Conservation (phyloP, 2,113 vertebrate genomes). For the Crocuta crocuta region DNA sequence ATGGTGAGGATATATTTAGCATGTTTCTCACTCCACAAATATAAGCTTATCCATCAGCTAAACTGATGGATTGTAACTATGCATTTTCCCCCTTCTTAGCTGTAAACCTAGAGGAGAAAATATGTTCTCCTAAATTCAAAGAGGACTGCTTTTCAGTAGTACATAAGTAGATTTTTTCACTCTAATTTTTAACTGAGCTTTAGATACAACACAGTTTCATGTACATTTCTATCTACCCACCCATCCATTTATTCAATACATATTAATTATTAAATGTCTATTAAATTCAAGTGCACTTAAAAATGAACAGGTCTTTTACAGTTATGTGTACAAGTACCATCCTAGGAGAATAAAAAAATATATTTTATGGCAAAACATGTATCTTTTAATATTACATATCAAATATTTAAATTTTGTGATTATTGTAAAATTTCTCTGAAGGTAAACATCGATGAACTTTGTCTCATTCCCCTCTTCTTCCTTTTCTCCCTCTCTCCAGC, state of each 20-base stretch:
- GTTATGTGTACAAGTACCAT: not conserved
- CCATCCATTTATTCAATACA: not conserved
- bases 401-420: not conserved
- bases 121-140: not conserved
- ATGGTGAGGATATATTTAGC: not conserved
- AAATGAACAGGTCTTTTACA: not conserved
- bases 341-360: not conserved
- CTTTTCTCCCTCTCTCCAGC: not conserved
- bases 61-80: not conserved
- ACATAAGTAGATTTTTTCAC: not conserved
- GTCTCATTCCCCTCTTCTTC: not conserved
- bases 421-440: not conserved
- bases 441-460: not conserved
- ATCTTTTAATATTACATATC: not conserved
- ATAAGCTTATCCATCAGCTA: not conserved
- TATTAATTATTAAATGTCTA: not conserved
- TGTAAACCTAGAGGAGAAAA: not conserved
- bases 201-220: not conserved
- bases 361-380: not conserved
- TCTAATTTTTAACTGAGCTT: slow-evolving; percentile 7
- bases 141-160: not conserved
- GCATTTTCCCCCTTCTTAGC: not conserved
- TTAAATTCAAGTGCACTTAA: not conserved
- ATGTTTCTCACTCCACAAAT: not conserved
- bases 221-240: not conserved